Evolutionary conservation across 2,797 vertebrate genomes (phyloP).

Genomic region (Smutsia temminckii): DNA sequence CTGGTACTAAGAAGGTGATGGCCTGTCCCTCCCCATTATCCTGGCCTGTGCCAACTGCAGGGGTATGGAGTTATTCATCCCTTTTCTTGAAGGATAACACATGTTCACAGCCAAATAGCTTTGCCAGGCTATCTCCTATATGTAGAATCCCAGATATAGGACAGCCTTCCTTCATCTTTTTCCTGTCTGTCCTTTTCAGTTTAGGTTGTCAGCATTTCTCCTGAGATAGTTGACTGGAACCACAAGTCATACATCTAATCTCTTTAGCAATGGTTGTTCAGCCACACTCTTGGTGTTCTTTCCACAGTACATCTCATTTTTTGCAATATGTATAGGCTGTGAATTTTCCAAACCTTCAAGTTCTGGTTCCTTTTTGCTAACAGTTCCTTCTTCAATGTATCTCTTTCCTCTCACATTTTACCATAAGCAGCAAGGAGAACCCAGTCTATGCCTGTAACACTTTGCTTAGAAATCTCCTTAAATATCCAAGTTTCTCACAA

Average conservation of each 20-base stretch:
- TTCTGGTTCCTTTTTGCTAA: background rate
- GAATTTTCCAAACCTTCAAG: conserved; percentile 33
- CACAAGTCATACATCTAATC: background rate
- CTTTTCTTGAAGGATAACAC: conserved; percentile 23
- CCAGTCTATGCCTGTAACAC: background rate
- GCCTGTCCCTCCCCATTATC: background rate
- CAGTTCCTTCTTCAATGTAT: background rate
- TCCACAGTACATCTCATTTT: background rate
- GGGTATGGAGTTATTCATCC: background rate
- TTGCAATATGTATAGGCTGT: background rate
- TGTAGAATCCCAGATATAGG: background rate
- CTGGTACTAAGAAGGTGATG: background rate
- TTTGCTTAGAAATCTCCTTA: conserved; percentile 29
- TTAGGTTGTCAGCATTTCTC: background rate
- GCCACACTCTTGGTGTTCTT: background rate
- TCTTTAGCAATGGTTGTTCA: background rate
- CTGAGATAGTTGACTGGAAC: background rate
- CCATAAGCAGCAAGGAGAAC: background rate
- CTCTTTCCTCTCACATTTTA: conserved; percentile 15
- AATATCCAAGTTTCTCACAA: background rate
- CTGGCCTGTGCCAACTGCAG: background rate
- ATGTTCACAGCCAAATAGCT: background rate
- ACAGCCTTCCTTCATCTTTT: background rate
- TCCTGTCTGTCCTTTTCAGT: background rate
- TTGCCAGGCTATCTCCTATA: background rate